Conservation (phyloP, 2,113 vertebrate genomes). For the Herpailurus yagouaroundi region DNA sequence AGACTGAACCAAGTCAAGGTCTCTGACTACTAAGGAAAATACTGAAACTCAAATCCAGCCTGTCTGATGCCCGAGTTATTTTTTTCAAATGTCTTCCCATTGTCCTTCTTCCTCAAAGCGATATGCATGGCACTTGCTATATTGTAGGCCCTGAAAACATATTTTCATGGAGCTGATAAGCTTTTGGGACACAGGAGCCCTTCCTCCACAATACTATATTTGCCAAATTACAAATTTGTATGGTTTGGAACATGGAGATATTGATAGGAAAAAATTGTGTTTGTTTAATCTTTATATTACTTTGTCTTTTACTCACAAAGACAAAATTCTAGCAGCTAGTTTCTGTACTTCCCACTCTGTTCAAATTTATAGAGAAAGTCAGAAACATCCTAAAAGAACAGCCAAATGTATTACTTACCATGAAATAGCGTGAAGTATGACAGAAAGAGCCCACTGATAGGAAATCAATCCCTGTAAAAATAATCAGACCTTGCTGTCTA, state of each 20-base stretch:
- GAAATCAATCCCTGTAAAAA: conserved; percentile 33
- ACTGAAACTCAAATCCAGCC: neutral
- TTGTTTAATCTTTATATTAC: conserved; percentile 75
- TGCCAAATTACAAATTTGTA: neutral
- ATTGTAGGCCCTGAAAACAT: neutral
- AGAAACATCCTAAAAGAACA: conserved; percentile 79
- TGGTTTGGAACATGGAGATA: neutral
- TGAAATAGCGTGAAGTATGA: conserved; percentile 54
- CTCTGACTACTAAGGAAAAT: neutral
- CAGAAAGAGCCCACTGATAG: neutral
- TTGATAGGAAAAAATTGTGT: conserved; percentile 60
- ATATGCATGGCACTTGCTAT: neutral
- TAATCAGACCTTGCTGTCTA: neutral
- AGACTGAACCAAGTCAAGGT: neutral
- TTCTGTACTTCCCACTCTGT: conserved; percentile 78
- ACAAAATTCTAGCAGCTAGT: conserved; percentile 72
- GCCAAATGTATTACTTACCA: conserved; percentile 72
- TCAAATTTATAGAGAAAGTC: conserved; percentile 80
- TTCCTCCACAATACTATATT: neutral
- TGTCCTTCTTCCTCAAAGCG: neutral
- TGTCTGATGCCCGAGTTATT: neutral
- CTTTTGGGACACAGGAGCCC: neutral
- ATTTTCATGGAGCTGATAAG: neutral
- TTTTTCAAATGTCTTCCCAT: neutral
- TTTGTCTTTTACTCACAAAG: conserved; percentile 79